Evolutionary conservation across 30 jellyfish, hydroid and myxozoan genomes (phyloP).

Genomic region (Clytia hemisphaerica): DNA sequence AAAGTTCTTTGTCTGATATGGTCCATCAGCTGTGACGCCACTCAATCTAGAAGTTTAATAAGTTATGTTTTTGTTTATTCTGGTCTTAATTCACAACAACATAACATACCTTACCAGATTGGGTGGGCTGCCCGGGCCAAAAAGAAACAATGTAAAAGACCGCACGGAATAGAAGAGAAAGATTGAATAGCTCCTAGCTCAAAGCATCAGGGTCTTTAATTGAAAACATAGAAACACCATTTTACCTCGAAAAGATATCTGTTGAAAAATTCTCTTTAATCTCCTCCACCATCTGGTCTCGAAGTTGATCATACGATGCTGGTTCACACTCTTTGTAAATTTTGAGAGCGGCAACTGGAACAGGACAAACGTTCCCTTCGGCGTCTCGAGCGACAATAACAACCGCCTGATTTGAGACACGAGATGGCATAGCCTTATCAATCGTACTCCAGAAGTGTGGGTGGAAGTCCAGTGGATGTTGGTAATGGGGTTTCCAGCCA

Average conservation of each 20-base stretch:
- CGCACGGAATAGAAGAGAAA: no score
- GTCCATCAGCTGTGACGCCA: constrained; percentile 18
- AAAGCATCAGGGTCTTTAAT: no score
- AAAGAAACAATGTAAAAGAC: no score
- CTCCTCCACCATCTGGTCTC: constrained; percentile 10
- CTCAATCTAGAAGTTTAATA: no score
- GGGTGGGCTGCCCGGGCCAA: no score
- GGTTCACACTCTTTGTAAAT: constrained; percentile 17
- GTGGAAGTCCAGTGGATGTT: constrained; percentile 31
- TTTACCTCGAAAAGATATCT: constrained; percentile 25
- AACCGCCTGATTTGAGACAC: constrained; percentile 31
- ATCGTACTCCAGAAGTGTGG: constrained; percentile 38
- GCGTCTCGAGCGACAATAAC: constrained; percentile 31
- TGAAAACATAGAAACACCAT: no score
- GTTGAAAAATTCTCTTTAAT: constrained; percentile 33
- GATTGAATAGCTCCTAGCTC: no score
- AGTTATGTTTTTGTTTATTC: no score
- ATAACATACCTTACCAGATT: no score
- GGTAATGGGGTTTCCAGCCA: constrained; percentile 29
- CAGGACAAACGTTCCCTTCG: constrained; percentile 19
- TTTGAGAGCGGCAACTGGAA: constrained; percentile 38
- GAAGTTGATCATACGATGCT: constrained; percentile 38
- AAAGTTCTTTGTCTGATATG: background rate
- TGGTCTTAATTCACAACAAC: no score
- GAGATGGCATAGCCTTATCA: constrained; percentile 32